Evolutionary conservation across 2,113 vertebrate genomes (phyloP), one percentile per base, ranked within the genome.

Genomic region (Clarias gariepinus): DNA sequence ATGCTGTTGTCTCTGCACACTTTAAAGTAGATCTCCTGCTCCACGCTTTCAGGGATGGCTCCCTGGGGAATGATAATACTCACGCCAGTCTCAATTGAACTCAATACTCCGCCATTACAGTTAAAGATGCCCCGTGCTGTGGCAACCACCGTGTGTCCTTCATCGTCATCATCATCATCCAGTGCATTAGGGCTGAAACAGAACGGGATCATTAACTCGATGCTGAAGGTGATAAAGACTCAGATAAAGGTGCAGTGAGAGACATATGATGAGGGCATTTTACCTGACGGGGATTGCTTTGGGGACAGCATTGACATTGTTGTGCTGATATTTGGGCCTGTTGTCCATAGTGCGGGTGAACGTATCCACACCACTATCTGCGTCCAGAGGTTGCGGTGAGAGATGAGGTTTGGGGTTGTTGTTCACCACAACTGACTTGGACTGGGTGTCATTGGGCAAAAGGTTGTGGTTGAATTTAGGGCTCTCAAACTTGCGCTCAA

Each of bases 21-120:
- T 94, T 99, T 99, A 93, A 99, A 99, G 95, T 99, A 99, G 91
- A 99, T 99, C 94, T 99, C 98, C 93, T 99, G 98, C 89, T 99
- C 98, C 85, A 99, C 95, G 57, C 96, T 97, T 85, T 99, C 97
- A 0, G 98, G 97, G 90, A 99, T 98, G 92, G 98, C 98, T 81
- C 98, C 98, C 93, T 99, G 98, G 3, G 98, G 98, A 92, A 99
- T 99, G 91, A 99, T 99, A 91, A 99, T 99, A 93, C 97, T 98
- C 91, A 99, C 98, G 16, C 98, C 98, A 0, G 98, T 99, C 94
- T 99, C 98, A 41, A 99, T 97, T 88, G 98, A 99, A 93, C 98
- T 99, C 91, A 99, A 88, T 19, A 99, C 97, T 3, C 98, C 98
- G 36, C 98, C 98, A 28, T 99, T 99, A 93, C 96, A 96, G 93